Conservation (phyloP, 1,140 invertebrate species). For the Ostrea denselamellosa region DNA sequence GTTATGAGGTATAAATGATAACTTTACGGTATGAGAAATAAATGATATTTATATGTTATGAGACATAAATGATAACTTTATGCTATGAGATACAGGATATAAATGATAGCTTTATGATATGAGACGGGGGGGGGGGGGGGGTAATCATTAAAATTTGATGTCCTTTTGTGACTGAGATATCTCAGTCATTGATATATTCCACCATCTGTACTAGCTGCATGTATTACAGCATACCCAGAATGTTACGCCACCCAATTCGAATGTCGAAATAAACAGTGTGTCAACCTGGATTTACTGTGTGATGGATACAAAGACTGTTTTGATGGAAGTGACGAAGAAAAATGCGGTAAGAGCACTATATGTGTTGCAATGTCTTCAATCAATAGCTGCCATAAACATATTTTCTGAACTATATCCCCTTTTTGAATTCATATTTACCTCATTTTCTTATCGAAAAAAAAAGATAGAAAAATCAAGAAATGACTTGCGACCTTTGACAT, state of each 20-base stretch:
- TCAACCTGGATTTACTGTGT: slow-evolving; percentile 16
- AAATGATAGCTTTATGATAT: no score
- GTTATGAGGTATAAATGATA: no score
- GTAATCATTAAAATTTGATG: no score
- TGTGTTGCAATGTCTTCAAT: background rate
- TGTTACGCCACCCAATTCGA: slow-evolving; percentile 22
- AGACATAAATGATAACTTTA: no score
- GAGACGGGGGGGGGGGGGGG: no score
- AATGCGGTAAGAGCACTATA: background rate
- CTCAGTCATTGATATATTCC: no score
- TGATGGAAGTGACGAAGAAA: slow-evolving; percentile 32
- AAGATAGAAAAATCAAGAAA: no score
- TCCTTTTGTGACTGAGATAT: no score
- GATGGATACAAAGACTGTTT: slow-evolving; percentile 27
- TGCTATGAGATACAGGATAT: no score
- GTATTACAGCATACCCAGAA: background rate
- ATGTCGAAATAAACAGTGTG: slow-evolving; percentile 37
- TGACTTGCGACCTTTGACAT: no score
- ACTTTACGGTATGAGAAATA: no score
- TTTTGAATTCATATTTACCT: background rate
- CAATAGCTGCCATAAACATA: background rate
- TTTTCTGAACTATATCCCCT: background rate
- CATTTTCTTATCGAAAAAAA: background rate
- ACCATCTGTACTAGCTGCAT: background rate
- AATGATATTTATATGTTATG: no score